Conservation (phyloP, 1,140 invertebrate species). For the Cephus cinctus region DNA sequence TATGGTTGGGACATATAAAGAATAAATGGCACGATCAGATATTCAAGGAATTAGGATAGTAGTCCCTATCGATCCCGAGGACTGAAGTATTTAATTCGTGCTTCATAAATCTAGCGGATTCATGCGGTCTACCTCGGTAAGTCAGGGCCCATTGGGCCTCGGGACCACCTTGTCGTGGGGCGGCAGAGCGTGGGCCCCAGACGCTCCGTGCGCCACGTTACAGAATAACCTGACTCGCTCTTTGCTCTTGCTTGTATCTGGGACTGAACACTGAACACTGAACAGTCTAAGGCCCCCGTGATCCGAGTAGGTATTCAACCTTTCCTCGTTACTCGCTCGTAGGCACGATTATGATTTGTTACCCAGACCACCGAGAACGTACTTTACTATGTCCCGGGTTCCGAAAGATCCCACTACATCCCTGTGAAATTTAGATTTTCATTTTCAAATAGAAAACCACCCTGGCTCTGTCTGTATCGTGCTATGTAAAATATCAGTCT, state of each 20-base stretch:
- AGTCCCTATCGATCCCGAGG: neutral
- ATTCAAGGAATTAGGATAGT: neutral
- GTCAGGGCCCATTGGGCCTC: too few relatives aligned
- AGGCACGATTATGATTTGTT: constrained; percentile 53
- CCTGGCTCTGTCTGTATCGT: too few relatives aligned
- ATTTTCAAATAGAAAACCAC: too few relatives aligned
- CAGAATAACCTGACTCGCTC: constrained; percentile 25
- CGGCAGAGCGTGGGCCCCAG: constrained; percentile 29
- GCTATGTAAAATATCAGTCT: too few relatives aligned
- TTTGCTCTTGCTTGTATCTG: too few relatives aligned
- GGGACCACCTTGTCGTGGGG: constrained; percentile 23
- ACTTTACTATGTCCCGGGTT: constrained; percentile 8
- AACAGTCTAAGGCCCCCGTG: constrained; percentile 9
- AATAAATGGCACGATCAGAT: too few relatives aligned
- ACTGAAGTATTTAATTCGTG: constrained; percentile 31
- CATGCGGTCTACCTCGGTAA: constrained; percentile 28
- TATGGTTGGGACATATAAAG: too few relatives aligned
- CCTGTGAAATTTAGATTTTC: too few relatives aligned
- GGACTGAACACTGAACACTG: too few relatives aligned
- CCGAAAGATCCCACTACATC: neutral
- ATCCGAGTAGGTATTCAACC: constrained; percentile 33
- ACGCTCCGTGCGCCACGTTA: constrained; percentile 32
- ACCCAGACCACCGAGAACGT: constrained; percentile 45
- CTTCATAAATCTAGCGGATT: constrained; percentile 36
- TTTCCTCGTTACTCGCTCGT: constrained; percentile 44